A percentile compares a stretch with the other conserved stretches of the same genome.
These are phyloP conservation scores for Pammene fasciana DNA, from an alignment of 2,888 invertebrate species.

Conservation along the genomic window DNA sequence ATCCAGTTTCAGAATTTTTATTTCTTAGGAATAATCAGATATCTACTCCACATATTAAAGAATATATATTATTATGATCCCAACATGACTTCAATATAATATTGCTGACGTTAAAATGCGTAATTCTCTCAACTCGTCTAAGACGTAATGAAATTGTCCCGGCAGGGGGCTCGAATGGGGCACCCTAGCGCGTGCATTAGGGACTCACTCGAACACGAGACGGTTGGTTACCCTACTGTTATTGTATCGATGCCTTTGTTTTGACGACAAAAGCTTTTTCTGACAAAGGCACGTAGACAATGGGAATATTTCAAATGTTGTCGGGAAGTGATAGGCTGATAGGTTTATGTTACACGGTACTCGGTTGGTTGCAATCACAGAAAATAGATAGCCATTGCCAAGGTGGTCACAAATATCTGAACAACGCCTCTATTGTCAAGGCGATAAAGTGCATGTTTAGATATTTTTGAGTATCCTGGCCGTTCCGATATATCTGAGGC, in stretches of 20 bases:
- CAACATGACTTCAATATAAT: background rate
- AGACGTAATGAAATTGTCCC: conserved; percentile 51
- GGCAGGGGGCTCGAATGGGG: conserved; percentile 45
- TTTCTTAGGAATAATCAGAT: background rate
- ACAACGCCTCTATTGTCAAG: too few species aligned
- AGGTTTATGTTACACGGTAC: conserved; percentile 1
- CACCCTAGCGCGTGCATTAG: conserved; percentile 52
- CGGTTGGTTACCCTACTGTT: conserved; percentile 50
- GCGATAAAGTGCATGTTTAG: too few species aligned
- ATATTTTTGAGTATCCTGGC: too few species aligned
- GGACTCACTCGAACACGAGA: conserved; percentile 37
- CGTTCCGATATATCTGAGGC: too few species aligned
- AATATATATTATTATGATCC: too few species aligned
- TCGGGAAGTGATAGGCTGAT: conserved; percentile 8
- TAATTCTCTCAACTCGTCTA: conserved; percentile 33
- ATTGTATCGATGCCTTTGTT: conserved; percentile 30
- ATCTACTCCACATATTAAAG: too few species aligned
- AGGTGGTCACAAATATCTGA: too few species aligned
- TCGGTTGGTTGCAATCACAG: background rate
- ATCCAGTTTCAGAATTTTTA: too few species aligned
- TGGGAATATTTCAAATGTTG: conserved; percentile 9
- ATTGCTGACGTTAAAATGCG: conserved; percentile 28
- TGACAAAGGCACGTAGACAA: conserved; percentile 9
- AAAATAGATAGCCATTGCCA: too few species aligned
- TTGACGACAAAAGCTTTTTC: conserved; percentile 24